Base-by-base conservation (phyloP, 2,113 vertebrate genomes). In the Coptodon rendalli region DNA sequence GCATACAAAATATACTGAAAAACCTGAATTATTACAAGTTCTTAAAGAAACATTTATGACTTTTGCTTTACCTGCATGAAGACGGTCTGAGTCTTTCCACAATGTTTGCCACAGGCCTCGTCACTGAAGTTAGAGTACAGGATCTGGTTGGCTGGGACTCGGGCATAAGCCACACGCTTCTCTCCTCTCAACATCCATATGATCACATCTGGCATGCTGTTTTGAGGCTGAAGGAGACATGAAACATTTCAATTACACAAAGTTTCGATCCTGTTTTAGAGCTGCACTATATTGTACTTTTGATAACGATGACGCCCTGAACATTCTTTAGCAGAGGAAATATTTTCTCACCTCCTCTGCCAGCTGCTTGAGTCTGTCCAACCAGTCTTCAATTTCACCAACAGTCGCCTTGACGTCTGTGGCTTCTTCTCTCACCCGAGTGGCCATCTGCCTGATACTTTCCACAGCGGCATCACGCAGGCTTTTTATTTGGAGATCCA, bases 111-210 rank as follows among this genome's bases (percentile, higher is more conserved):
- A 92, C 97, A 97, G 1, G 97, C 97, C 50, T 97, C 95, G 2
- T 97, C 96, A 2, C 97, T 96, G 1, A 96, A 95, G 79, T 96
- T 96, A 45, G 98, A 99, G 94, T 97, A 98, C 3, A 99, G 92
- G 71, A 99, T 96, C 78, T 96, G 95, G 80, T 98, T 96, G 27
- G 98, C 98, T 7, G 99, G 99, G 89, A 99, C 92, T 29, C 98
- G 96, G 2, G 97, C 97, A 13, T 96, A 99, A 22, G 98, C 98
- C 76, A 99, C 89, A 45, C 99, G 97, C 78, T 97, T 99, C 94
- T 99, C 98, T 84, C 98, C 98, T 34, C 97, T 96, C 88, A 99
- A 96, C 99, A 99, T 99, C 98, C 98, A 99, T 93, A 99, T 98
- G 83, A 99, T 97, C 40, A 99, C 96, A 86, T 99, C 99, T 50